Conservation (phyloP, 2,797 vertebrate species). For the Falco naumanni region DNA sequence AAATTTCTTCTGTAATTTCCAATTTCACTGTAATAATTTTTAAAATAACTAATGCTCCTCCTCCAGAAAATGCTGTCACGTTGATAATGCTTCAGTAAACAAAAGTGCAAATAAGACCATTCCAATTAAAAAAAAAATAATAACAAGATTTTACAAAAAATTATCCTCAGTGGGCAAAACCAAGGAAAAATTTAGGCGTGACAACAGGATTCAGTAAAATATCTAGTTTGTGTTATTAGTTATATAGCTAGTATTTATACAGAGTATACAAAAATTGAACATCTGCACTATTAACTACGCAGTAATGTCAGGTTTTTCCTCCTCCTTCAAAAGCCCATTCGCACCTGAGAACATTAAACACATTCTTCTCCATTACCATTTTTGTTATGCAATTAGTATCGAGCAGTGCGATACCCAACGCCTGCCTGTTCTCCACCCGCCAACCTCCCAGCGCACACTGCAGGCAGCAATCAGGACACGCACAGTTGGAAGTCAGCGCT, state of each 20-base stretch:
- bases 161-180: neutral
- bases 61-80: conserved; percentile 11
- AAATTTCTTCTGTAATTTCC: neutral
- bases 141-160: neutral
- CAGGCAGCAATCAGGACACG: conserved; percentile 40
- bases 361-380: conserved; percentile 36
- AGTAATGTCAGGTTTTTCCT: neutral
- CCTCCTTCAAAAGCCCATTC: neutral
- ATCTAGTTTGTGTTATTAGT: neutral
- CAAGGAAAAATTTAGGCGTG: neutral
- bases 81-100: neutral
- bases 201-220: neutral
- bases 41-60: conserved; percentile 40
- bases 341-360: conserved; percentile 1
- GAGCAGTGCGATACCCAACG: neutral
- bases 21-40: neutral
- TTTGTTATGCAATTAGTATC: conserved; percentile 23
- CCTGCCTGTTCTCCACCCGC: neutral
- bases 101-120: neutral
- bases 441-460: neutral
- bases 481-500: conserved; percentile 43
- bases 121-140: neutral
- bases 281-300: neutral
- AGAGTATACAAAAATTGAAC: neutral
- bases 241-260: neutral